Base-by-base conservation (phyloP, 1,140 invertebrate species). In the Bursaphelenchus mucronatus region DNA sequence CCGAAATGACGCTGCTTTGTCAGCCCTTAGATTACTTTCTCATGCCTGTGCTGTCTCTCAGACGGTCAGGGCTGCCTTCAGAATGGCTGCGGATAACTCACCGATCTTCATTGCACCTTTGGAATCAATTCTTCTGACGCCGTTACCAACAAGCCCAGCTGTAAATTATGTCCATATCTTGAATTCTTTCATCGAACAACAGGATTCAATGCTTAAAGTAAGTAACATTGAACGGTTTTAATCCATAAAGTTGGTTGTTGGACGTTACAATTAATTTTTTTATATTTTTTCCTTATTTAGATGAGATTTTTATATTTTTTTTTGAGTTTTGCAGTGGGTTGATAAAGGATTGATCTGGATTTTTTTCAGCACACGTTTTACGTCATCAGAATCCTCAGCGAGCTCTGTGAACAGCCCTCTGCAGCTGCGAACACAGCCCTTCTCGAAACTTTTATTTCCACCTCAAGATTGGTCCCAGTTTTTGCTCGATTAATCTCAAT, bases 301-400 rank as follows among this genome's bases (percentile, higher is more conserved):
- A n/a, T n/a, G n/a, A n/a, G n/a, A n/a, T n/a, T n/a, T n/a, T n/a
- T n/a, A n/a, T n/a, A n/a, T n/a, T n/a, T n/a, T n/a, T 59, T 43
- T 2, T 39, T 57, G 57, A 59, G 11, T 30, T 59, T 30, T 30
- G 30, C 30, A 30, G 30, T 30, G 2, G 30, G 30, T 5, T 1
- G 30, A 30, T 30, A 30, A 30, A 30, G 30, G 5, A 30, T 30
- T 30, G 1, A 30, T 5, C 30, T 30, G 30, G 30, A 5, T 39
- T 7, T 59, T n/a, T 50, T 59, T 11, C 44, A 39, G 15, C 57
- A 59, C 57, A 59, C 57, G 4, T 59, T 44, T 44, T 59, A 59
- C 41, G 40, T 59, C 3, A 59, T 59, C 45, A 39, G 57, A 59
- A 59, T 43, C 40, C 57, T 59, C n/a, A 39, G 57, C 11, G 11